Percentiles rank a stretch among this genome's conserved stretches.
Evolutionary conservation across 2,888 invertebrate species (phyloP).

Genomic region (Prenolepis imparis): DNA sequence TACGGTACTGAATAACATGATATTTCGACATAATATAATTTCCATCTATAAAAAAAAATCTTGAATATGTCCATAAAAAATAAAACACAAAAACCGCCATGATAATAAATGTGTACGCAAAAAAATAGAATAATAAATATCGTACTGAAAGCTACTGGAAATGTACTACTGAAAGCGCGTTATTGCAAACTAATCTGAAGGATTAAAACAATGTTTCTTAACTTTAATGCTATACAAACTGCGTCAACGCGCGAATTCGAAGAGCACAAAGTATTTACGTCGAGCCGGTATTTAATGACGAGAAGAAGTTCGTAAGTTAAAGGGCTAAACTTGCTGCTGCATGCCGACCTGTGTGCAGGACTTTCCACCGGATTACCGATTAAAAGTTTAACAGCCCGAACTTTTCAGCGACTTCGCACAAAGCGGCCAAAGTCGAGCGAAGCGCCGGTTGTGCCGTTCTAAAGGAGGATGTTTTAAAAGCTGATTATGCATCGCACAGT

Average conservation of each 20-base stretch:
- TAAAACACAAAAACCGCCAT: not conserved
- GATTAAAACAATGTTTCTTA: conserved; percentile 21
- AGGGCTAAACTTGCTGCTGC: conserved; percentile 42
- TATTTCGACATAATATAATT: not conserved
- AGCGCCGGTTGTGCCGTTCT: not conserved
- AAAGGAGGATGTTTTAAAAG: conserved; percentile 23
- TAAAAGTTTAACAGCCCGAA: conserved; percentile 53
- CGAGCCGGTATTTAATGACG: conserved; percentile 38
- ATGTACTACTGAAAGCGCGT: not conserved
- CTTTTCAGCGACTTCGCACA: conserved; percentile 49
- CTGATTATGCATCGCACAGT: conserved; percentile 33
- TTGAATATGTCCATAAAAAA: not conserved
- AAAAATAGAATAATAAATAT: conserved; percentile 11
- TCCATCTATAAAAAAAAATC: not conserved
- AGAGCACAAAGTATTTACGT: conserved; percentile 29
- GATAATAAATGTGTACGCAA: not conserved
- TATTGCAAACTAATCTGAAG: not conserved
- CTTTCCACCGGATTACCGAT: conserved; percentile 47
- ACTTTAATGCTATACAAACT: conserved; percentile 19
- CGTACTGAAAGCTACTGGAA: too few relatives aligned
- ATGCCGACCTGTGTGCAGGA: conserved; percentile 29
- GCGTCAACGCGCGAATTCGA: conserved; percentile 33
- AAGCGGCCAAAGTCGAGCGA: conserved; percentile 22
- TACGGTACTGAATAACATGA: not conserved
- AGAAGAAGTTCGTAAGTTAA: conserved; percentile 49